phyloP scores from a whole-genome alignment of 2,888 invertebrate species.

The Cantharis rufa region DNA sequence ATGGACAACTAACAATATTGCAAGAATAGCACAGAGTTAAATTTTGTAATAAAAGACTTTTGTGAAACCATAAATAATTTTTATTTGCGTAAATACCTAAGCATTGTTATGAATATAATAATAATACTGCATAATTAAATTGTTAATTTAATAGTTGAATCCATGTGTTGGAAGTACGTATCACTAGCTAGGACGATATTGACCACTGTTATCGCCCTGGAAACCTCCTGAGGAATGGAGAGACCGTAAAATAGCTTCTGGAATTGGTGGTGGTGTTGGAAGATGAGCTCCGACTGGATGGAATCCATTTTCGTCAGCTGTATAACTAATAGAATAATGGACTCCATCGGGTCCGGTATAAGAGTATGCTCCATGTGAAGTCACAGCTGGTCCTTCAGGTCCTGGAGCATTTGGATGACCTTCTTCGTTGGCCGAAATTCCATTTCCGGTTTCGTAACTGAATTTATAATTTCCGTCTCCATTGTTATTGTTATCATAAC shows the following conservation, averaged over 20 bases:
- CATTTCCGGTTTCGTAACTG: slow-evolving; percentile 67
- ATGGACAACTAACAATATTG: no score
- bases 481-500: slow-evolving; percentile 64
- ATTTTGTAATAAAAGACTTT: not conserved
- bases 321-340: slow-evolving; percentile 60
- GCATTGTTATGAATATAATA: not conserved
- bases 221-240: slow-evolving; percentile 36
- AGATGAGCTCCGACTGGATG: slow-evolving; percentile 61
- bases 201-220: slow-evolving; percentile 38
- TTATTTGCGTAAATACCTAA: not conserved
- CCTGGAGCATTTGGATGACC: slow-evolving; percentile 44
- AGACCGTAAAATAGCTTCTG: slow-evolving; percentile 58
- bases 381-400: slow-evolving; percentile 40
- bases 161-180: slow-evolving; percentile 11
- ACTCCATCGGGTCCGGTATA: slow-evolving; percentile 65
- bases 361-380: slow-evolving; percentile 61
- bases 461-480: slow-evolving; percentile 68
- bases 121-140: not conserved
- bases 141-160: not conserved
- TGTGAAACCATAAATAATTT: not conserved
- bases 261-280: slow-evolving; percentile 64
- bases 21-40: no score
- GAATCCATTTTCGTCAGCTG: slow-evolving; percentile 65
- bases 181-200: slow-evolving; percentile 37
- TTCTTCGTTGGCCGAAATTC: slow-evolving; percentile 63